Conservation (phyloP, 2,888 invertebrate species). For the Rhagonycha fulva region DNA sequence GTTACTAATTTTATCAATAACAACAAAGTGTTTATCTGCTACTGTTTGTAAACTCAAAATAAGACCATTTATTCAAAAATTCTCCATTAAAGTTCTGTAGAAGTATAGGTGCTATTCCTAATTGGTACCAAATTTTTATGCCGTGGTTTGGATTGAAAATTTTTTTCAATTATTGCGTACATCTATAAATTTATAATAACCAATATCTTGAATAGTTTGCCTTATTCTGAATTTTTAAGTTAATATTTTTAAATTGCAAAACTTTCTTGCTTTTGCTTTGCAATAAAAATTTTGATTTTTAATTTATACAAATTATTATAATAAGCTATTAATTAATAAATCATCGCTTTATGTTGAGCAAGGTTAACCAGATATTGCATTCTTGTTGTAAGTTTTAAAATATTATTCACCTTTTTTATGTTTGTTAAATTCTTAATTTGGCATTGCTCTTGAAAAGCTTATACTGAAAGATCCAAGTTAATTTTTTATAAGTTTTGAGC, state of each 20-base stretch:
- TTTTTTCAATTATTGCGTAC: too few species aligned
- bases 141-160: too few species aligned
- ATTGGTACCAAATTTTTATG: too few species aligned
- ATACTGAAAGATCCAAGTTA: background rate
- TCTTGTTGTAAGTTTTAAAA: background rate
- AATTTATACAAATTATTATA: background rate
- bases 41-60: too few species aligned
- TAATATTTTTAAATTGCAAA: too few species aligned
- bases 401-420: background rate
- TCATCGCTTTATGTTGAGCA: background rate
- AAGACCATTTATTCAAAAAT: too few species aligned
- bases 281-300: background rate
- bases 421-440: background rate
- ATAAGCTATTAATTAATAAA: background rate
- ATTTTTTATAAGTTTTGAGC: background rate
- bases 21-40: background rate
- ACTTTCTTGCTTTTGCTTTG: too few species aligned
- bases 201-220: too few species aligned
- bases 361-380: background rate
- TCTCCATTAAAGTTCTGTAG: too few species aligned
- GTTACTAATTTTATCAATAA: background rate
- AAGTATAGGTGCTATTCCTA: too few species aligned
- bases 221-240: too few species aligned
- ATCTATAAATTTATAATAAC: too few species aligned
- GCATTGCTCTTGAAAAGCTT: background rate